Evolutionary conservation across 2,888 invertebrate species (phyloP).

Genomic region (Aspidiotus destructor): DNA sequence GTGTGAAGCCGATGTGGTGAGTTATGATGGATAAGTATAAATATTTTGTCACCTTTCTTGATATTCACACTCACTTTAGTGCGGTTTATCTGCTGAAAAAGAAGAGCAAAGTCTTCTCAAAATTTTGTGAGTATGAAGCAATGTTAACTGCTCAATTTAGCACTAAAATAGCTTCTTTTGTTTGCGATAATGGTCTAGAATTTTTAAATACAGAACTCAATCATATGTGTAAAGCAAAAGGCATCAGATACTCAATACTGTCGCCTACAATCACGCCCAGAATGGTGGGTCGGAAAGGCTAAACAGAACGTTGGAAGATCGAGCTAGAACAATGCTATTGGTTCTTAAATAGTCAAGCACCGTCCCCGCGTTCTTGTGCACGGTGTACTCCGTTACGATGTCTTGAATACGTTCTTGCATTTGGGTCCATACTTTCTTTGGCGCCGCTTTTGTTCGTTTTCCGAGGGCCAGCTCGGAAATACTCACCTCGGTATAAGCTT

Average conservation of each 20-base stretch:
- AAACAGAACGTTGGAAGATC: not conserved
- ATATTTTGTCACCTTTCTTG: conserved; percentile 8
- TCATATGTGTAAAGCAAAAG: not conserved
- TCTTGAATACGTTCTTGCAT: too few species aligned
- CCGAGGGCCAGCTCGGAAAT: too few species aligned
- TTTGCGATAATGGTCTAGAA: not conserved
- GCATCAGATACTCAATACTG: not conserved
- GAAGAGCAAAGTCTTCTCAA: not conserved
- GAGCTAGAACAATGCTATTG: not conserved
- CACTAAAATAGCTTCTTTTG: not conserved
- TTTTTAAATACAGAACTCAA: not conserved
- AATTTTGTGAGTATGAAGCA: conserved; percentile 7
- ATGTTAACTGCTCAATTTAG: not conserved
- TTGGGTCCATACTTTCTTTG: too few species aligned
- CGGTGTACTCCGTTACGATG: too few species aligned
- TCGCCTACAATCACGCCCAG: not conserved
- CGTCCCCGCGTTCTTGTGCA: too few species aligned
- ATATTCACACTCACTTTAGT: not conserved
- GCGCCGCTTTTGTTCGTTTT: too few species aligned
- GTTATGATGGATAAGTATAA: conserved; percentile 4
- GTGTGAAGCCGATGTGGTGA: not conserved
- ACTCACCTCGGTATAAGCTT: too few species aligned
- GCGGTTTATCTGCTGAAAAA: not conserved
- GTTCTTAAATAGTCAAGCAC: too few species aligned
- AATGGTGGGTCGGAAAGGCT: not conserved